Evolutionary conservation across 2,888 invertebrate genomes (phyloP).

Genomic region (Tetheella fluctuosa): DNA sequence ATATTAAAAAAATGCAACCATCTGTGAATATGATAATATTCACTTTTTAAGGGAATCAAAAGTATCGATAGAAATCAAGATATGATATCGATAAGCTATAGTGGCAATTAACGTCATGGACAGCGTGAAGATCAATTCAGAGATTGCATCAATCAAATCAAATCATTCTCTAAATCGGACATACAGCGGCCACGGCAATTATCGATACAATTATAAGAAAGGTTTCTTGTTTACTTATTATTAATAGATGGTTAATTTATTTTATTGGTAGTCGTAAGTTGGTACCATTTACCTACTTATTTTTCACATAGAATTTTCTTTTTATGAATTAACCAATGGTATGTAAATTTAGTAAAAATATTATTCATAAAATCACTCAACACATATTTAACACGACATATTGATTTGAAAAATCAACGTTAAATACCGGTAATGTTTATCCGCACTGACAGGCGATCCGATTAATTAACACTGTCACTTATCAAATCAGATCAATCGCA

Average conservation of each 20-base stretch:
- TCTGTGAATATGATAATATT: background rate
- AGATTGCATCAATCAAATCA: slow-evolving; percentile 67
- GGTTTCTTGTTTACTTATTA: slow-evolving; percentile 23
- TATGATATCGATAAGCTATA: slow-evolving; percentile 57
- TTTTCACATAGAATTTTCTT: background rate
- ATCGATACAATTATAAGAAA: slow-evolving; percentile 36
- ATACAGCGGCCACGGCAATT: slow-evolving; percentile 39
- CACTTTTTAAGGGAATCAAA: slow-evolving; percentile 23
- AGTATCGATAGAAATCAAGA: slow-evolving; percentile 52
- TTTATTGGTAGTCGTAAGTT: background rate
- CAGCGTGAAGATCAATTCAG: slow-evolving; percentile 60
- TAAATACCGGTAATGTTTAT: slow-evolving; percentile 38
- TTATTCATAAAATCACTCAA: background rate
- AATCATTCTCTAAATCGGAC: slow-evolving; percentile 52
- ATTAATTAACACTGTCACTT: slow-evolving; percentile 46
- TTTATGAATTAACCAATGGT: too few species aligned
- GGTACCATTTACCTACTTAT: background rate
- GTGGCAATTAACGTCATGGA: slow-evolving; percentile 73
- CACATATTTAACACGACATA: slow-evolving; percentile 21
- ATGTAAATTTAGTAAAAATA: background rate
- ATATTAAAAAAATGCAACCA: too few species aligned
- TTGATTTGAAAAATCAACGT: slow-evolving; percentile 30
- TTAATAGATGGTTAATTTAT: background rate
- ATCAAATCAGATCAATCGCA: slow-evolving; percentile 29
- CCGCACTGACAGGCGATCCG: slow-evolving; percentile 36